Percentiles rank a stretch among this genome's conserved stretches.
These are phyloP conservation scores for Notothenia rossii DNA, from an alignment of 2,113 vertebrate genomes.

Conservation along the genomic window DNA sequence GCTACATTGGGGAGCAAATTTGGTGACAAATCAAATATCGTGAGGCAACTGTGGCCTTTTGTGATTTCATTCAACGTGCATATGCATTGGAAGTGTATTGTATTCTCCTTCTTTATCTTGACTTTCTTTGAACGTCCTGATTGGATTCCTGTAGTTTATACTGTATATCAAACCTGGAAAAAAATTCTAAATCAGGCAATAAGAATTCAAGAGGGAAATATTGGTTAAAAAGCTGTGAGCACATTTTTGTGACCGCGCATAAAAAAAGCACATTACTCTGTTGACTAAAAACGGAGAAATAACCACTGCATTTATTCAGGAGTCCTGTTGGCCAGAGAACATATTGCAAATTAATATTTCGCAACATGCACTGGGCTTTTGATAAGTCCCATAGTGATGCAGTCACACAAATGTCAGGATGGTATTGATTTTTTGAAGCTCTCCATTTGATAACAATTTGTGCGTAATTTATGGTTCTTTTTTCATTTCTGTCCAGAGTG, in stretches of 20 bases:
- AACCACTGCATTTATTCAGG: neutral
- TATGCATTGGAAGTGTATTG: neutral
- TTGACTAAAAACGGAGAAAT: neutral
- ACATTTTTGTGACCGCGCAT: neutral
- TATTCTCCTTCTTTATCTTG: neutral
- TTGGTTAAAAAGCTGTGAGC: neutral
- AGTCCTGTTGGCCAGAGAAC: neutral
- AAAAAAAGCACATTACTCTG: neutral
- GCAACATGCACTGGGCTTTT: neutral
- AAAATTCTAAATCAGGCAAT: neutral
- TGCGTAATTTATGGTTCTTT: too few relatives aligned
- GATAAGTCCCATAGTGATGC: neutral
- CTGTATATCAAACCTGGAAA: too few relatives aligned
- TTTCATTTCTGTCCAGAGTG: too few relatives aligned
- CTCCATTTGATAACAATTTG: too few relatives aligned
- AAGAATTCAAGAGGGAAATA: neutral
- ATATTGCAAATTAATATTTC: slow-evolving; percentile 19
- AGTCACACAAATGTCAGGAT: neutral
- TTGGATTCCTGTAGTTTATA: neutral
- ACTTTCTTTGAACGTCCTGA: neutral
- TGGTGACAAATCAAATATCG: slow-evolving; percentile 28
- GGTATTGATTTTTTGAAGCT: too few relatives aligned
- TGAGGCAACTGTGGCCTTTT: neutral
- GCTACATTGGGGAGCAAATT: slow-evolving; percentile 18
- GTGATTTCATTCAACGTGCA: neutral